A percentile compares a stretch with the other conserved stretches of the same genome.
These are phyloP conservation scores for Isaurus tuberculatus DNA, from an alignment of 92 coral and sea anemone species.

Conservation along the genomic window DNA sequence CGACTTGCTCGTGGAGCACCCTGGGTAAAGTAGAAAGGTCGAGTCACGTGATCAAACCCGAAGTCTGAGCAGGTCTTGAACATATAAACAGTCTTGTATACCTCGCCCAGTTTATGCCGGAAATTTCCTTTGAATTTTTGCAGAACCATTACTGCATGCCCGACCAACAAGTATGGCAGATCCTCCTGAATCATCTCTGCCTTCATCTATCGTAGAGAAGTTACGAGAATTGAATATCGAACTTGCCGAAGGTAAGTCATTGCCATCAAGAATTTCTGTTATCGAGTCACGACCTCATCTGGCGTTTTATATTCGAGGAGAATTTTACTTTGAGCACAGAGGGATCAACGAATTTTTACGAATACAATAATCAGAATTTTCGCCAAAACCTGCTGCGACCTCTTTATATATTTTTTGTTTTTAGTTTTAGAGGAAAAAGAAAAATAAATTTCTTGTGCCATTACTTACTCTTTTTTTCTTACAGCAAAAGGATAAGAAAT, in stretches of 20 bases:
- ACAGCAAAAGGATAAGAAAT: not conserved
- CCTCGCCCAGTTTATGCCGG: conserved; percentile 98
- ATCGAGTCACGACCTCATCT: conserved; percentile 19
- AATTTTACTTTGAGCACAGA: conserved; percentile 15
- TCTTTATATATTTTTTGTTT: not conserved
- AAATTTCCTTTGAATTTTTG: conserved; percentile 66
- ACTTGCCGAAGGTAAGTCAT: conserved; percentile 94
- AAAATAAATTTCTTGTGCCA: not conserved
- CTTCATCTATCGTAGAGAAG: conserved; percentile 86
- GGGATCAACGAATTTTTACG: conserved; percentile 2
- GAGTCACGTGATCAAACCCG: conserved; percentile 45
- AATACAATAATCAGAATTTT: not conserved
- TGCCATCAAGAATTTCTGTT: conserved; percentile 18
- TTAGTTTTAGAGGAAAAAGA: not conserved
- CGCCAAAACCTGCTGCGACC: not conserved
- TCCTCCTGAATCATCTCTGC: conserved; percentile 92
- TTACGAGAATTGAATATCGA: conserved; percentile 91
- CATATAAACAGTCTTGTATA: conserved; percentile 36
- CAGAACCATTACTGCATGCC: conserved; percentile 82
- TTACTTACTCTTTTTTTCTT: not conserved
- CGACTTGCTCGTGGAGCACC: conserved; percentile 3
- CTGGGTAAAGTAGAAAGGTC: conserved; percentile 20
- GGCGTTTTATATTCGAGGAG: not conserved
- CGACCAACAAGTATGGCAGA: conserved; percentile 93
- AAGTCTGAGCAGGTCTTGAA: conserved; percentile 42